A percentile compares a stretch with the other conserved stretches of the same genome.
Evolutionary conservation across 2,888 invertebrate species (phyloP).

Genomic region (Himalopsyche anomala): DNA sequence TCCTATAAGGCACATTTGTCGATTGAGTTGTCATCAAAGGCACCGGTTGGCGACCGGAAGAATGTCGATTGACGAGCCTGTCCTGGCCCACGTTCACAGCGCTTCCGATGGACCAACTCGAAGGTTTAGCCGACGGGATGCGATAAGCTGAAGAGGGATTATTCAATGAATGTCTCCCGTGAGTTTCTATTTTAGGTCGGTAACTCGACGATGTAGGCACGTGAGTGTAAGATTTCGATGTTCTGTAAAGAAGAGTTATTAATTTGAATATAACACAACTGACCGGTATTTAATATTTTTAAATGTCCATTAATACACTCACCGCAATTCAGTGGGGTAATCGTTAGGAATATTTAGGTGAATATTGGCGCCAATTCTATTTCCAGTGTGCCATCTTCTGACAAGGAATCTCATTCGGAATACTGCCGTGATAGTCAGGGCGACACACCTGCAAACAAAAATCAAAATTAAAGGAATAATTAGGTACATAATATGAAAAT

Average conservation of each 20-base stretch:
- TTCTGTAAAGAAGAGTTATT: conserved; percentile 50
- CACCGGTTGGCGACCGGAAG: conserved; percentile 35
- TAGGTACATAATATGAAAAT: not conserved
- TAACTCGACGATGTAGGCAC: conserved; percentile 53
- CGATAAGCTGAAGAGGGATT: conserved; percentile 54
- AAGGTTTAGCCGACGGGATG: conserved; percentile 44
- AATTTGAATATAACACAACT: not conserved
- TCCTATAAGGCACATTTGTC: conserved; percentile 45
- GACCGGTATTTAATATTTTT: not conserved
- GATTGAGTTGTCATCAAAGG: conserved; percentile 27
- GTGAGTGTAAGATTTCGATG: conserved; percentile 64
- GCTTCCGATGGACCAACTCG: conserved; percentile 59
- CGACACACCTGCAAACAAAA: conserved; percentile 74
- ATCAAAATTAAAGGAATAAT: not conserved
- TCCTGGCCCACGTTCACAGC: conserved; percentile 36
- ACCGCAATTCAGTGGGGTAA: conserved; percentile 63
- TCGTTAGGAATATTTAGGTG: conserved; percentile 65
- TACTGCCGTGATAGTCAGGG: conserved; percentile 77
- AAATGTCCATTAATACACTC: not conserved
- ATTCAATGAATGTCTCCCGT: conserved; percentile 53
- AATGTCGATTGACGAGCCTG: conserved; percentile 46
- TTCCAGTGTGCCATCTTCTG: conserved; percentile 79
- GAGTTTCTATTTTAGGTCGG: conserved; percentile 43
- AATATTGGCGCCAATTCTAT: conserved; percentile 75
- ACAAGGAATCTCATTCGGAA: conserved; percentile 82